A percentile compares a stretch with the other conserved stretches of the same genome.
These are phyloP conservation scores for Trematomus bernacchii DNA, from an alignment of 2,797 vertebrate species.

Conservation along the genomic window DNA sequence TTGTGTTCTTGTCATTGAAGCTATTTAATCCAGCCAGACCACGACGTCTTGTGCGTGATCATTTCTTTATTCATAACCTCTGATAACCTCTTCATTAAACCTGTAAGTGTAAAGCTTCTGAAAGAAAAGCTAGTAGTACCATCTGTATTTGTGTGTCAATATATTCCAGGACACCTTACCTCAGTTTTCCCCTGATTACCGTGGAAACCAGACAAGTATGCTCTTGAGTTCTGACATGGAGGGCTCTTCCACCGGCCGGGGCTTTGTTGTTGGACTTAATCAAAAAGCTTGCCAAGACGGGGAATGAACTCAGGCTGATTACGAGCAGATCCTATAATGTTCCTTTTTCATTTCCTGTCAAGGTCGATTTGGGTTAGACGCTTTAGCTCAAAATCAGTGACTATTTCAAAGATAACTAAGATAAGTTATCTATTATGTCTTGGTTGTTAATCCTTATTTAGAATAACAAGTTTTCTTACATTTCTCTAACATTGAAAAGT, in stretches of 20 bases:
- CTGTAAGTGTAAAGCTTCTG: too few species aligned
- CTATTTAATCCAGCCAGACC: too few species aligned
- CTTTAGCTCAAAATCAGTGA: conserved; percentile 1
- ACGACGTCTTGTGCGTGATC: too few species aligned
- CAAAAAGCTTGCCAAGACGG: conserved; percentile 62
- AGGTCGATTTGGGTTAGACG: neutral
- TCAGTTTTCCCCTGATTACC: conserved; percentile 36
- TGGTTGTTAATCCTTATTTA: neutral
- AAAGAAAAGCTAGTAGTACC: too few species aligned
- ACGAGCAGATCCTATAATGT: conserved; percentile 47
- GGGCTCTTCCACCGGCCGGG: conserved; percentile 51
- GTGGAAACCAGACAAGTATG: conserved; percentile 68
- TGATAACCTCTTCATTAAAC: too few species aligned
- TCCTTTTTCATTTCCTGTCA: conserved; percentile 18
- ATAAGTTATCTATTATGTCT: neutral
- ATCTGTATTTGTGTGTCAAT: too few species aligned
- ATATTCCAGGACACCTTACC: neutral
- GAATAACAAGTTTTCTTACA: too few species aligned
- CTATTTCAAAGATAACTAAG: neutral
- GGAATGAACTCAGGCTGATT: conserved; percentile 68
- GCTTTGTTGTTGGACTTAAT: conserved; percentile 66
- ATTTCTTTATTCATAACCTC: too few species aligned
- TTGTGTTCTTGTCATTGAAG: too few species aligned
- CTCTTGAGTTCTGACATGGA: conserved; percentile 56
- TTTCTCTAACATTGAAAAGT: too few species aligned